Percentiles rank a stretch among this genome's conserved stretches.
phyloP scores from a whole-genome alignment of 2,113 vertebrate species.

The Ammospiza caudacuta region DNA sequence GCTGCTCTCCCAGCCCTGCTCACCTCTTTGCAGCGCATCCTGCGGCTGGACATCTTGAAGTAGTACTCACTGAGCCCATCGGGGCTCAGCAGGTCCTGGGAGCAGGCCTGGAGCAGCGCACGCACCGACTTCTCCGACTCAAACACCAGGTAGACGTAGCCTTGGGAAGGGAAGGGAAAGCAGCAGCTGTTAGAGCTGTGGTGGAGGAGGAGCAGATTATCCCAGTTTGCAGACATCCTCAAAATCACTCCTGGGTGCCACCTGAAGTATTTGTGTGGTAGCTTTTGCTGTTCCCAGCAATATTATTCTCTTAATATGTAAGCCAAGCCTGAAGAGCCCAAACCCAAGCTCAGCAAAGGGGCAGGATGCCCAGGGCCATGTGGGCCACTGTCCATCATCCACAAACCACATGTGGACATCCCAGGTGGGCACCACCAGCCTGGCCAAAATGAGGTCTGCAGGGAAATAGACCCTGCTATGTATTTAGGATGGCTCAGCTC shows the following conservation, averaged over 20 bases:
- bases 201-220: background rate
- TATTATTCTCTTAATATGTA: background rate
- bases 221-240: background rate
- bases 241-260: background rate
- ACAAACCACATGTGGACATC: background rate
- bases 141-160: conserved; percentile 97
- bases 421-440: background rate
- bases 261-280: background rate
- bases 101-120: conserved; percentile 91
- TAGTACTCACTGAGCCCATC: conserved; percentile 94
- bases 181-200: background rate
- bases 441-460: fast-evolving
- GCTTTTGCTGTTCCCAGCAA: background rate
- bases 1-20: conserved; percentile 9
- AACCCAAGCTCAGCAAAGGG: fast-evolving
- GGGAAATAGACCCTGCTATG: background rate
- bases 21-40: conserved; percentile 98
- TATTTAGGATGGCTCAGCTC: background rate
- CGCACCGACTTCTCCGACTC: conserved; percentile 95
- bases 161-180: conserved; percentile 58
- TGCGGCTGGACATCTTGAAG: conserved; percentile 98
- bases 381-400: fast-evolving
- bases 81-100: conserved; percentile 91
- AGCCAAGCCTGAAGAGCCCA: background rate
- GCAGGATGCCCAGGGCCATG: fast-evolving